Conservation (phyloP, 2,888 invertebrate genomes). For the Cosmopolites sordidus region DNA sequence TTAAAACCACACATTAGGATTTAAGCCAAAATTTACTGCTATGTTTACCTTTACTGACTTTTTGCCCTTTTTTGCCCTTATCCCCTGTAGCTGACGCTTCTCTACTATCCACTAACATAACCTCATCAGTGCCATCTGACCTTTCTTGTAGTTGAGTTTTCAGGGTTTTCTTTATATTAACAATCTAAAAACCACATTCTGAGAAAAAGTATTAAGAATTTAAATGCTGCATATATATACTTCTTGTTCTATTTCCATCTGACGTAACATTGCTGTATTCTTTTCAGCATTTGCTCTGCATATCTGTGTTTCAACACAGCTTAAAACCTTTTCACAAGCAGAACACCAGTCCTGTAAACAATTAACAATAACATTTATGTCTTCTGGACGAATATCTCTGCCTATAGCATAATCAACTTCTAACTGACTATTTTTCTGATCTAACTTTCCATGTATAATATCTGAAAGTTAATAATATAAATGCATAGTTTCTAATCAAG, state of each 20-base stretch:
- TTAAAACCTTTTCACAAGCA: conserved; percentile 81
- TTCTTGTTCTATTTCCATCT: conserved; percentile 80
- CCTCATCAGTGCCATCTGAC: conserved; percentile 77
- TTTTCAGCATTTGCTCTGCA: conserved; percentile 82
- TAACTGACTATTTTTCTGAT: conserved; percentile 88
- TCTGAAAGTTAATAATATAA: conserved; percentile 50
- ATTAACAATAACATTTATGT: conserved; percentile 74
- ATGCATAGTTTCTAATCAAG: not conserved
- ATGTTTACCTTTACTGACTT: conserved; percentile 48
- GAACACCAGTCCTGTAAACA: conserved; percentile 87
- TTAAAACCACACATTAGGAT: conserved; percentile 39
- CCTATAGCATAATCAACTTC: conserved; percentile 94
- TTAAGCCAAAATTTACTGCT: conserved; percentile 69
- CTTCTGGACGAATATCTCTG: conserved; percentile 82
- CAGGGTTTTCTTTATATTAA: conserved; percentile 82
- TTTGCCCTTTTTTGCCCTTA: conserved; percentile 47
- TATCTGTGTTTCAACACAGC: conserved; percentile 87
- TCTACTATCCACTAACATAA: conserved; percentile 70
- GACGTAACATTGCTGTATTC: conserved; percentile 72
- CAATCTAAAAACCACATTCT: conserved; percentile 56
- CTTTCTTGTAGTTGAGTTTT: conserved; percentile 66
- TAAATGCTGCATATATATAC: conserved; percentile 49
- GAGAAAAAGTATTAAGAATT: not conserved
- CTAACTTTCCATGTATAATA: conserved; percentile 92
- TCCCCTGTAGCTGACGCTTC: conserved; percentile 57